Conservation (phyloP, 1,140 invertebrate genomes). For the Calycopis cecrops region DNA sequence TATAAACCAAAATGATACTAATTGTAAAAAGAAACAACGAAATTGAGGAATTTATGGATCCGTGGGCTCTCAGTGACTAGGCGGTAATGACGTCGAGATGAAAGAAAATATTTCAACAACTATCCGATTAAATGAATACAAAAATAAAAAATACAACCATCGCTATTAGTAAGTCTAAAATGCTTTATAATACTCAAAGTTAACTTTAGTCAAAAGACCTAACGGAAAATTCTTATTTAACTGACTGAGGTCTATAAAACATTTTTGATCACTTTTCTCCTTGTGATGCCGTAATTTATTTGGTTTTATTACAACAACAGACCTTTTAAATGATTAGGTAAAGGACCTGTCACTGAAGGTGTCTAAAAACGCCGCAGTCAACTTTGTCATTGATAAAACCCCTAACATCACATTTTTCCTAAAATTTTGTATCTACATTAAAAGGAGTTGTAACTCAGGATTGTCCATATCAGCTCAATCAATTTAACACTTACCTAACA, state of each 20-base stretch:
- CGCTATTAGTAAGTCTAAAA: slow-evolving; percentile 52
- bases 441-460: slow-evolving; percentile 71
- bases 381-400: slow-evolving; percentile 74
- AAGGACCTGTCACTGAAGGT: slow-evolving; percentile 36
- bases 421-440: slow-evolving; percentile 68
- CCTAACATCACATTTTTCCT: slow-evolving; percentile 70
- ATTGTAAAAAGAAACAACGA: slow-evolving; percentile 60
- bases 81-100: slow-evolving; percentile 62
- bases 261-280: slow-evolving; percentile 48
- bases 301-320: slow-evolving; percentile 32
- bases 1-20: slow-evolving; percentile 67
- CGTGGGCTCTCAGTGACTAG: slow-evolving; percentile 72
- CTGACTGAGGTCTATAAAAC: slow-evolving; percentile 52
- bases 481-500: slow-evolving; percentile 75
- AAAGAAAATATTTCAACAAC: slow-evolving; percentile 41
- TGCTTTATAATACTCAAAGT: slow-evolving; percentile 66
- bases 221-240: slow-evolving; percentile 36
- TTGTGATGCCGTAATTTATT: slow-evolving; percentile 49
- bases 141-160: slow-evolving; percentile 42
- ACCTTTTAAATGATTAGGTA: slow-evolving; percentile 31
- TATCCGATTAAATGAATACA: slow-evolving; percentile 30
- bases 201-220: slow-evolving; percentile 43
- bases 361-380: slow-evolving; percentile 60
- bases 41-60: slow-evolving; percentile 56
- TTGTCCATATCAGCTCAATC: slow-evolving; percentile 73